Evolutionary conservation across 2,797 vertebrate genomes (phyloP).

Genomic region (Sebastes matsubarae): DNA sequence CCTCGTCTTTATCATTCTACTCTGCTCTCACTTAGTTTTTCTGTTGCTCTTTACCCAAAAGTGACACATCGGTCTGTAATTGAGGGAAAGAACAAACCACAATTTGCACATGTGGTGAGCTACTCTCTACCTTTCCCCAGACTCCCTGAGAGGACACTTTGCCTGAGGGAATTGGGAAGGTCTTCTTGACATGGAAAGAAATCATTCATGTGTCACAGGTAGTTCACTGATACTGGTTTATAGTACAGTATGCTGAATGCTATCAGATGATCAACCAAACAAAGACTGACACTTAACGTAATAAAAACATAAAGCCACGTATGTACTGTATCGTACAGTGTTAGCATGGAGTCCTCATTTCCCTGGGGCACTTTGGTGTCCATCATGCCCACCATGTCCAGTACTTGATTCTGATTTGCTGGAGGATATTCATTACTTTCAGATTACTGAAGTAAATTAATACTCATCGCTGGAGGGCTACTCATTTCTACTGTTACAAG

Average conservation of each 20-base stretch:
- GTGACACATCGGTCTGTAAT: too few species aligned
- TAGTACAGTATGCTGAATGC: not conserved
- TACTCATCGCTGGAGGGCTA: not conserved
- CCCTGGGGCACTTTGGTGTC: not conserved
- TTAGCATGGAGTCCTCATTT: not conserved
- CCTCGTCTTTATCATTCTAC: fast-evolving
- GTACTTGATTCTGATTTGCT: not conserved
- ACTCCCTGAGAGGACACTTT: not conserved
- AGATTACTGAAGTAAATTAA: slow-evolving; percentile 9
- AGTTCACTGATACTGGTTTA: not conserved
- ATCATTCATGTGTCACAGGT: not conserved
- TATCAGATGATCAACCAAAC: not conserved
- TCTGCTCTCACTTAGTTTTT: too few species aligned
- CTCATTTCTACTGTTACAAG: not conserved
- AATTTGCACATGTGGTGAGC: too few species aligned
- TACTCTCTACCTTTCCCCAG: too few species aligned
- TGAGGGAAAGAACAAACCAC: too few species aligned
- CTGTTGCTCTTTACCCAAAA: too few species aligned
- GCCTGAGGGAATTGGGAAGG: not conserved
- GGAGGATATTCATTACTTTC: slow-evolving; percentile 14
- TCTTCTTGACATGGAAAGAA: not conserved
- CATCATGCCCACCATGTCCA: too few species aligned
- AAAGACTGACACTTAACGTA: not conserved
- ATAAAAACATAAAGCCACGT: not conserved
- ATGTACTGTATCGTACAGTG: not conserved